A percentile compares a stretch with the other conserved stretches of the same genome.
These are phyloP conservation scores for Dorcus parallelipipedus DNA, from an alignment of 2,888 invertebrate species.

Conservation along the genomic window DNA sequence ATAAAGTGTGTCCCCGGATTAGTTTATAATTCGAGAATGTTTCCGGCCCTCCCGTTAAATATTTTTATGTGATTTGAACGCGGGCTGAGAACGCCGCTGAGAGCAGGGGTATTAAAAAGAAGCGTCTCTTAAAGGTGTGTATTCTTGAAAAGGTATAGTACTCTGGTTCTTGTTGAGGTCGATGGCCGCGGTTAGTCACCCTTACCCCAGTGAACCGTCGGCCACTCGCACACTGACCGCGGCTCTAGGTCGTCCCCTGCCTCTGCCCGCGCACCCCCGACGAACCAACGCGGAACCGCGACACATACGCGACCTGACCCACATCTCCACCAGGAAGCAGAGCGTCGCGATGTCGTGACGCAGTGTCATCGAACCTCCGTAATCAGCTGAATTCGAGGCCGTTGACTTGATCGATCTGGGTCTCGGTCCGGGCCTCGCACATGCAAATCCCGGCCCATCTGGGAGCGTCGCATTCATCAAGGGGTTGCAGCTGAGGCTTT, in stretches of 20 bases:
- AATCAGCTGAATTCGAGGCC: constrained; percentile 42
- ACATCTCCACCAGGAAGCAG: constrained; percentile 42
- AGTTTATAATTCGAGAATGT: no score
- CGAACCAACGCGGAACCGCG: constrained; percentile 30
- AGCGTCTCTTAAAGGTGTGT: constrained; percentile 2
- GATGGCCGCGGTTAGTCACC: constrained; percentile 49
- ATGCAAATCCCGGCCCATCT: constrained; percentile 10
- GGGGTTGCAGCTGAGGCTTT: constrained; percentile 28
- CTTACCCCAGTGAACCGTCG: constrained; percentile 51
- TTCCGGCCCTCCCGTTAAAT: no score
- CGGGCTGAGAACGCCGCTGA: neutral
- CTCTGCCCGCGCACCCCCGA: constrained; percentile 29
- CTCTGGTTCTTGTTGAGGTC: constrained; percentile 30
- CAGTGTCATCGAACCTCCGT: constrained; percentile 39
- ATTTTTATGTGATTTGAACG: neutral
- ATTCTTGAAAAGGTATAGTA: constrained; percentile 12
- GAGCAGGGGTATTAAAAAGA: neutral
- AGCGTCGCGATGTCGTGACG: constrained; percentile 41
- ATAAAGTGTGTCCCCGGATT: no score
- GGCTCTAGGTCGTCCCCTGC: constrained; percentile 41
- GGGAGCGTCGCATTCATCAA: constrained; percentile 2
- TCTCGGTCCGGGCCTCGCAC: constrained; percentile 34
- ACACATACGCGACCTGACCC: constrained; percentile 44
- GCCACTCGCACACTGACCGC: constrained; percentile 51
- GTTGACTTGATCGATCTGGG: constrained; percentile 41